Evolutionary conservation across 30 jellyfish, hydroid and myxozoan species (phyloP).

Genomic region (Phacellophora camtschatica): DNA sequence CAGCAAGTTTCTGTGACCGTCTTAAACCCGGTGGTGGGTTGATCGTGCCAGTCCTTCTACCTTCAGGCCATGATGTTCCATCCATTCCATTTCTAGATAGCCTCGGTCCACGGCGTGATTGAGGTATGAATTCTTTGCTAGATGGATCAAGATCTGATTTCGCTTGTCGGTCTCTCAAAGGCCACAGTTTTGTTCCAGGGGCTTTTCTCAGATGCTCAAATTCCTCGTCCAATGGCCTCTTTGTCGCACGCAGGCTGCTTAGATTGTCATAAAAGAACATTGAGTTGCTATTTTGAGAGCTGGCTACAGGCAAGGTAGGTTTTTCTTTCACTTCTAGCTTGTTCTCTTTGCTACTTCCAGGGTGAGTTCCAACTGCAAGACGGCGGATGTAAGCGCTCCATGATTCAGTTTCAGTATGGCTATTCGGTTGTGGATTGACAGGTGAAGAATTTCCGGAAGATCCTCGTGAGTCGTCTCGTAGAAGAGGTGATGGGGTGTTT

Average conservation of each 20-base stretch:
- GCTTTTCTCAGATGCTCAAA: conserved; percentile 52
- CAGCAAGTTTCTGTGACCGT: conserved; percentile 46
- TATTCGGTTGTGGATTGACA: conserved; percentile 29
- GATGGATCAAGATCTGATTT: conserved; percentile 90
- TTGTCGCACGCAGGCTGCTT: conserved; percentile 93
- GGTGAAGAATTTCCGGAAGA: conserved; percentile 73
- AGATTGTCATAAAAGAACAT: conserved; percentile 96
- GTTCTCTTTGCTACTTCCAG: conserved; percentile 17
- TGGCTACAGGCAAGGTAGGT: conserved; percentile 12
- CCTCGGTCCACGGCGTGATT: conserved; percentile 56
- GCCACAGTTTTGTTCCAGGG: conserved; percentile 70
- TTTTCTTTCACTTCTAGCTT: conserved; percentile 8
- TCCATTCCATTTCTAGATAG: conserved; percentile 43
- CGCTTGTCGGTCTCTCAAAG: conserved; percentile 18
- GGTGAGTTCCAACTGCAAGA: conserved; percentile 64
- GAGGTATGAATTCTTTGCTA: conserved; percentile 93
- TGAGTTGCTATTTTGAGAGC: conserved; percentile 77
- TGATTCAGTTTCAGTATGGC: conserved; percentile 41
- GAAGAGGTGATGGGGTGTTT: conserved; percentile 70
- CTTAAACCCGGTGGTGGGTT: conserved; percentile 91
- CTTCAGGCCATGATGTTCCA: conserved; percentile 61
- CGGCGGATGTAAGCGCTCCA: conserved; percentile 69
- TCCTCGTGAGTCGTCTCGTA: conserved; percentile 57
- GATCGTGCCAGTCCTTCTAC: conserved; percentile 32
- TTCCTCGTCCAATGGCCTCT: conserved; percentile 54